Evolutionary conservation across 2,888 invertebrate genomes (phyloP).

Genomic region (Lasius platythorax): DNA sequence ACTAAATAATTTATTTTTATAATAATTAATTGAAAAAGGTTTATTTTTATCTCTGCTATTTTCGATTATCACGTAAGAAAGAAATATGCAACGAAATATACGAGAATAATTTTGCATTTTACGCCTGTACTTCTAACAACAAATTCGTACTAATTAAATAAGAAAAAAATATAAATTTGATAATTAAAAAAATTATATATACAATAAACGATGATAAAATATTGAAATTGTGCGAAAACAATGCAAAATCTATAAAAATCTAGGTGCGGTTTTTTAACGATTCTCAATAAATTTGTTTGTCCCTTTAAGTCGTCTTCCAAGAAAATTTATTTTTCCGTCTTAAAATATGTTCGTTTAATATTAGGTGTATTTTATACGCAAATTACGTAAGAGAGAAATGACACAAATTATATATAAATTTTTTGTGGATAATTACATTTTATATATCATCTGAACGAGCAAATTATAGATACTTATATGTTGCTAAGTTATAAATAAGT

Average conservation of each 20-base stretch:
- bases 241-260: neutral
- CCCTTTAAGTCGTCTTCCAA: neutral
- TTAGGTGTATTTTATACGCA: neutral
- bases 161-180: neutral
- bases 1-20: conserved; percentile 40
- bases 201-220: neutral
- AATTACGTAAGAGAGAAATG: neutral
- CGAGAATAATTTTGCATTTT: neutral
- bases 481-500: neutral
- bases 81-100: neutral
- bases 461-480: conserved; percentile 34
- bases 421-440: conserved; percentile 1
- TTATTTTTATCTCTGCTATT: neutral
- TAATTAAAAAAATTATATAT: neutral
- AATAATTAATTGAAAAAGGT: conserved; percentile 30
- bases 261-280: neutral
- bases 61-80: neutral
- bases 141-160: neutral
- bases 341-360: conserved; percentile 11
- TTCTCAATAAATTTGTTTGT: neutral
- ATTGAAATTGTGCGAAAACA: neutral
- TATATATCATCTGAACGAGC: conserved; percentile 9
- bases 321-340: conserved; percentile 17
- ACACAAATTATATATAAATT: neutral
- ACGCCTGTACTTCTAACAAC: neutral